Evolutionary conservation across 1,140 invertebrate species (phyloP).

Genomic region (Halesus radiatus): DNA sequence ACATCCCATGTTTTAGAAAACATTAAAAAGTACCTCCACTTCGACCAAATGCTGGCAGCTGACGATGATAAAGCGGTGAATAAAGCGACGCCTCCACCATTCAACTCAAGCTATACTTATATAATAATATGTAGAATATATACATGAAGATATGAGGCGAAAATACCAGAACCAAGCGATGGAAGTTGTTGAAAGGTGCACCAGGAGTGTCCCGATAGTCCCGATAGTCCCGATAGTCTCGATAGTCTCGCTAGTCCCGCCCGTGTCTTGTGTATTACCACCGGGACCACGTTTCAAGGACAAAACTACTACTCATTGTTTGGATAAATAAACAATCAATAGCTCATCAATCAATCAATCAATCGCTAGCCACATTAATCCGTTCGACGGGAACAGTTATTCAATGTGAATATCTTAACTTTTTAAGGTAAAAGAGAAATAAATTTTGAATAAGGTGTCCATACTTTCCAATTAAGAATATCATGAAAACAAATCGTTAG

Average conservation of each 20-base stretch:
- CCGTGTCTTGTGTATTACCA: slow-evolving; percentile 10
- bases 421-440: no score
- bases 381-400: not conserved
- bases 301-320: no score
- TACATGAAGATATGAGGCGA: slow-evolving; percentile 42
- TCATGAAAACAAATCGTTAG: no score
- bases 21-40: slow-evolving; percentile 54
- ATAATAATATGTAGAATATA: slow-evolving; percentile 33
- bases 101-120: slow-evolving; percentile 45
- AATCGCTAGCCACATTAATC: slow-evolving; percentile 27
- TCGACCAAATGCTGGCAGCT: slow-evolving; percentile 49
- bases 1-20: slow-evolving; percentile 54
- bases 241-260: not conserved
- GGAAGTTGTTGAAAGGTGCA: slow-evolving; percentile 42
- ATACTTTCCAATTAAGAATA: no score
- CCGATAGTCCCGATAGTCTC: no score
- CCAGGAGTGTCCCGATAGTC: slow-evolving; percentile 12
- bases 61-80: slow-evolving; percentile 55
- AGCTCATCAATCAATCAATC: not conserved
- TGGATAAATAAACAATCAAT: no score
- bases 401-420: no score
- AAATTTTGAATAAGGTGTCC: no score
- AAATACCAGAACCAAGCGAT: slow-evolving; percentile 51
- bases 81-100: slow-evolving; percentile 53
- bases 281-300: not conserved